These are phyloP conservation scores for Xerus inauris DNA, from an alignment of 2,113 vertebrate genomes.

Conservation along the genomic window DNA sequence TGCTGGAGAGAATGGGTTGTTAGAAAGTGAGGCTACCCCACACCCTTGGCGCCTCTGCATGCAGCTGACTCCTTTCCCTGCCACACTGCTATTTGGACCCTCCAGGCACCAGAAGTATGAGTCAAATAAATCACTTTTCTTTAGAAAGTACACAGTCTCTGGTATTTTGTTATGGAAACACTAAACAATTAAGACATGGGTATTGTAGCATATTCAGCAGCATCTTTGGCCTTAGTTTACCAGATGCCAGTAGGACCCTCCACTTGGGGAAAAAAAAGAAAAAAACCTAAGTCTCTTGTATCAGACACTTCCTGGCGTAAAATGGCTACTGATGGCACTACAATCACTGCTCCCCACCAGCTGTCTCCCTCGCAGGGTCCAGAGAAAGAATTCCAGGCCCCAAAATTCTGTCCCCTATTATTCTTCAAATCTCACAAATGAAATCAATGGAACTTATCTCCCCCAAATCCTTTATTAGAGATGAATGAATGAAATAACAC, in stretches of 20 bases:
- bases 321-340: too few relatives aligned
- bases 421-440: not conserved
- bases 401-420: not conserved
- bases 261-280: not conserved
- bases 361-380: not conserved
- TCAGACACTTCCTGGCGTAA: not conserved
- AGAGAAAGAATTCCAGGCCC: constrained; percentile 13
- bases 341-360: not conserved
- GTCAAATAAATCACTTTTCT: not conserved
- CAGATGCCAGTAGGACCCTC: not conserved
- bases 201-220: fast-evolving
- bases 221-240: not conserved
- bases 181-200: not conserved
- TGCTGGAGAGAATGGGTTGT: not conserved
- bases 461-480: constrained; percentile 65
- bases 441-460: not conserved
- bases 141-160: not conserved
- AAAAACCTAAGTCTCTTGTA: not conserved
- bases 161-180: not conserved
- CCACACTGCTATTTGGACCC: not conserved
- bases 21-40: not conserved
- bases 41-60: not conserved
- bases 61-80: too few relatives aligned
- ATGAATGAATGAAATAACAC: constrained; percentile 23
- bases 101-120: not conserved